These are phyloP conservation scores for Sycophila sp. DNA, from an alignment of 1,140 invertebrate genomes.

Conservation along the genomic window DNA sequence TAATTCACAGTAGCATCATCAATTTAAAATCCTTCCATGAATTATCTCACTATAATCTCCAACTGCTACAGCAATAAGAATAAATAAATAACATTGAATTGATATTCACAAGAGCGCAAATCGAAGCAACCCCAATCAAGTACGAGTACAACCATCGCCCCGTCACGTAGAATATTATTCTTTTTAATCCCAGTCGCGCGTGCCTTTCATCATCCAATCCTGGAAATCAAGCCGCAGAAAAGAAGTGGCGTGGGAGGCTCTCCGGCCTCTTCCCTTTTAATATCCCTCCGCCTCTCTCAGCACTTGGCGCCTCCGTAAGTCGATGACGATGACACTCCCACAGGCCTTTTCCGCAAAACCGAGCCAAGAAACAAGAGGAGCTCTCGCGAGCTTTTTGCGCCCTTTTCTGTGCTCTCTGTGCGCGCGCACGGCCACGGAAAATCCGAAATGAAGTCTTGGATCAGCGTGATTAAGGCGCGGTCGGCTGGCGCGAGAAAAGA, in stretches of 20 bases:
- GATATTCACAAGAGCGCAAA: no score
- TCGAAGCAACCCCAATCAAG: no score
- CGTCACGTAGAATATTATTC: no score
- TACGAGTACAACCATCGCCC: no score
- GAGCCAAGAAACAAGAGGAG: slow-evolving; percentile 32
- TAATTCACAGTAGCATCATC: no score
- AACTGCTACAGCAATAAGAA: no score
- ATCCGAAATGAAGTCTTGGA: slow-evolving; percentile 59
- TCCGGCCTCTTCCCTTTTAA: slow-evolving; percentile 14
- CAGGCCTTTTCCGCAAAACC: not conserved
- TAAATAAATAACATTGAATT: no score
- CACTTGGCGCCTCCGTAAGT: slow-evolving; percentile 15
- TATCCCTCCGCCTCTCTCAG: slow-evolving; percentile 26
- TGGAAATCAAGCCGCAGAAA: slow-evolving; percentile 11
- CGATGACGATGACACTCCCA: not conserved
- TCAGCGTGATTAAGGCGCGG: slow-evolving; percentile 56
- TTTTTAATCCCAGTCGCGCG: no score
- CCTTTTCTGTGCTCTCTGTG: not conserved
- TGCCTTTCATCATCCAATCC: slow-evolving; percentile 27
- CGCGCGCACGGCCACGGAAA: slow-evolving; percentile 46
- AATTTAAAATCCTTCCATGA: no score
- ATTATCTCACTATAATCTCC: no score
- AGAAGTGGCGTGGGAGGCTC: not conserved
- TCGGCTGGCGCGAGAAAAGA: slow-evolving; percentile 31
- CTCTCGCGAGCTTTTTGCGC: slow-evolving; percentile 8